Evolutionary conservation across 2,888 invertebrate genomes (phyloP).

Genomic region (Boloria selene): DNA sequence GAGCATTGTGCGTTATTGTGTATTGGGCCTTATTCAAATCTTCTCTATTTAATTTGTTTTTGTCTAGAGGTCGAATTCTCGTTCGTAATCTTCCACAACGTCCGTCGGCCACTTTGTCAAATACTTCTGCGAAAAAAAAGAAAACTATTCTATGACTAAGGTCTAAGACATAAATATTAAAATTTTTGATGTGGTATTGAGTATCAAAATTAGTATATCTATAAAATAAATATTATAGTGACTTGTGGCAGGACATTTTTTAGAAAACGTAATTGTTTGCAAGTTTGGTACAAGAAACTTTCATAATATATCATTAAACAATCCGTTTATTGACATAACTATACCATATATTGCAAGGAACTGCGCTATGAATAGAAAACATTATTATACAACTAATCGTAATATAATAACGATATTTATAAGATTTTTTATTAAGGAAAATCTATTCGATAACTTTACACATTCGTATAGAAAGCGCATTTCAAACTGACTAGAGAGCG

Average conservation of each 20-base stretch:
- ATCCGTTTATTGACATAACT: no score
- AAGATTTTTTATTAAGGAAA: neutral
- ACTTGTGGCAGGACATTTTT: no score
- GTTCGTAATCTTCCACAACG: conserved; percentile 71
- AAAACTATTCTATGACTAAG: neutral
- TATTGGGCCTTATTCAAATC: conserved; percentile 69
- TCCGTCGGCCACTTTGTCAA: conserved; percentile 69
- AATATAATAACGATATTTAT: neutral
- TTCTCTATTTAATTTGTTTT: conserved; percentile 61
- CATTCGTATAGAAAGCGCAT: conserved; percentile 22
- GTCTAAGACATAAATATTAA: no score
- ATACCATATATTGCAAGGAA: no score
- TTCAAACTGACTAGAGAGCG: conserved; percentile 16
- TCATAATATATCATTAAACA: no score
- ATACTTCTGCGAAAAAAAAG: conserved; percentile 57
- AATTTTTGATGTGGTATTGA: no score
- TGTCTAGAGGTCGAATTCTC: conserved; percentile 64
- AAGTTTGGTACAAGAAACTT: no score
- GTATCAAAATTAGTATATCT: no score
- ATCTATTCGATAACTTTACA: neutral
- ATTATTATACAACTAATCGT: neutral
- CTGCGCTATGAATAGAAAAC: no score
- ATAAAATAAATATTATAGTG: no score
- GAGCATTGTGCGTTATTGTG: conserved; percentile 57
- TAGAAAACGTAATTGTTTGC: no score